Base-by-base conservation (phyloP, 2,888 invertebrate genomes). In the Allacma fusca region DNA sequence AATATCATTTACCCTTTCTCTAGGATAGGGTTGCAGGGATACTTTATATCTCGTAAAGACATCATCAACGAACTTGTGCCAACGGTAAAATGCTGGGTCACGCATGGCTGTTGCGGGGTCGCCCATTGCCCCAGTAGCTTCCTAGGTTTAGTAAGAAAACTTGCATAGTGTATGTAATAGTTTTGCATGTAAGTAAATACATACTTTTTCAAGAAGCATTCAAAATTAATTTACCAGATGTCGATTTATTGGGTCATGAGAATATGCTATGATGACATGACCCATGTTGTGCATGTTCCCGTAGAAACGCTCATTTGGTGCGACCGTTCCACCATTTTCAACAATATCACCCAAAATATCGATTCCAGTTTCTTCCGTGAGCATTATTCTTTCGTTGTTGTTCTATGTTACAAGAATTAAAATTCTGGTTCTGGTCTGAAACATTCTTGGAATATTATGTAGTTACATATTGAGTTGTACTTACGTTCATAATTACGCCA, bases 81-180 rank as follows among this genome's bases (percentile, higher is more conserved):
- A 94, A 85, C 93, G 91, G 88, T 94, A 95, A 89, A 95, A 95
- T 23, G 92, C 87, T 0, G 95, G 94, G 87, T 95, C 95, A 1
- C 95, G 89, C 94, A 95, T 94, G 0, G 94, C 93, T 0, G 94
- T 94, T 0, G 93, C 90, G 0, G 93, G 91, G 85, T 94, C 94
- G 0, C 94, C 94, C 90, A 95, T 94, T 34, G 93, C 92, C 59
- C 92, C 91, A 84, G 92, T 92, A 69, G 90, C 90, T 87, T 95
- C 94, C 92, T 94, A n/a, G n/a, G n/a, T n/a, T n/a, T n/a, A n/a
- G n/a, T n/a, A n/a, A n/a, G n/a, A n/a, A n/a, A n/a, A n/a, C n/a
- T n/a, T n/a, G n/a, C n/a, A n/a, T n/a, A n/a, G n/a, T n/a, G n/a
- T n/a, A n/a, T n/a, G n/a, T n/a, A n/a, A n/a, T n/a, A n/a, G n/a